Conservation (phyloP, 2,113 vertebrate genomes). For the Vicugna pacos region DNA sequence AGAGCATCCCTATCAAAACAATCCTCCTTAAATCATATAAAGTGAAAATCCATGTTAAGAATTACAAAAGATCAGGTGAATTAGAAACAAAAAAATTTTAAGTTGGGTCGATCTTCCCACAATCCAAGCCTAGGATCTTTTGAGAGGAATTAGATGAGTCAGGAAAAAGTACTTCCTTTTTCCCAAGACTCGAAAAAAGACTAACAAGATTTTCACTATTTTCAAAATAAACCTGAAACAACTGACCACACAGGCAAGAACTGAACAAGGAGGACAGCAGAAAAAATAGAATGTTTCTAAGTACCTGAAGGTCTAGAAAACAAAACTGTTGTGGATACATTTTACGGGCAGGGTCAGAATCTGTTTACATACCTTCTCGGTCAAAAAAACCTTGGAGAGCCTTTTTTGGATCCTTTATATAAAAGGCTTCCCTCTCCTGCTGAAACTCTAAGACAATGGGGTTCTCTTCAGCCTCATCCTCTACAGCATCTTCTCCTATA, state of each 20-base stretch:
- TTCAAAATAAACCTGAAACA: conserved; percentile 58
- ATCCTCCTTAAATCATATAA: conserved; percentile 51
- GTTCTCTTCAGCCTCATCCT: conserved; percentile 98
- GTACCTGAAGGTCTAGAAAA: neutral
- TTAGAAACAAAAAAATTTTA: conserved; percentile 37
- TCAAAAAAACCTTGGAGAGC: conserved; percentile 98
- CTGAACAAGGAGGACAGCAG: neutral
- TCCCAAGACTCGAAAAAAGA: neutral
- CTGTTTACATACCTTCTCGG: conserved; percentile 92
- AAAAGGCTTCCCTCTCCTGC: conserved; percentile 96
- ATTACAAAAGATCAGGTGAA: conserved; percentile 46
- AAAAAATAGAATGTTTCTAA: conserved; percentile 32
- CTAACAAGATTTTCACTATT: conserved; percentile 10
- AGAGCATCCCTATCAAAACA: conserved; percentile 14
- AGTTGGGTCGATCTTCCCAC: neutral
- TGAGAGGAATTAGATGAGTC: conserved; percentile 10
- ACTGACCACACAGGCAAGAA: neutral
- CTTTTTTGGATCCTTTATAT: conserved; percentile 98
- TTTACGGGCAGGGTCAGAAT: neutral
- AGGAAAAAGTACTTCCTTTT: conserved; percentile 40
- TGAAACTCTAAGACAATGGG: conserved; percentile 98
- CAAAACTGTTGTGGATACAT: neutral
- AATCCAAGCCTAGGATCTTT: conserved; percentile 28
- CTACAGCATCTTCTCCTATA: conserved; percentile 94
- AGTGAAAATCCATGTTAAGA: neutral